Base-by-base conservation (phyloP, 2,113 vertebrate genomes). In the Smithornis capensis region DNA sequence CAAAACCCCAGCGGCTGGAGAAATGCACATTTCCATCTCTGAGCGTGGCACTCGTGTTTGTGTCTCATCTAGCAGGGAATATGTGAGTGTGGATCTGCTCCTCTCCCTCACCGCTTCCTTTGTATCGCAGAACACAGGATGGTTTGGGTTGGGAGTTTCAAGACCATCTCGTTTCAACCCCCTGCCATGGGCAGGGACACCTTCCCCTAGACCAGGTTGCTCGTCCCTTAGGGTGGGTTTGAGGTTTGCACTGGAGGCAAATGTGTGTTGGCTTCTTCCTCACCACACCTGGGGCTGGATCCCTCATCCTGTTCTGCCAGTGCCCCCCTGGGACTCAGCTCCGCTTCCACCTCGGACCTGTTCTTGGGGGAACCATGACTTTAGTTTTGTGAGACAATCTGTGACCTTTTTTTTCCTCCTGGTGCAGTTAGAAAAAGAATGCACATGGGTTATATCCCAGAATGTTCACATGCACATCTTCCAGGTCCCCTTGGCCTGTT, bases 271-370 rank as follows among this genome's bases (percentile, higher is more conserved):
- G 31, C n/a, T 69, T 57, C 69, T 16, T 64, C 44, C 1, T 16
- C 0, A 1, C 33, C 47, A 3, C 18, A 4, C 7, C 16, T 11
- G 47, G 59, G 38, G 9, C 12, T 6, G 38, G 31, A 18, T 1
- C 8, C 14, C 23, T 69, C 14, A 1, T 47, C 71, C 68, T 63
- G 21, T 27, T 7, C 50, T 7, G 1, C 35, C 45, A 0, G 13
- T 1, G 45, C 45, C 44, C 44, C 44, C 19, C 44, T 19, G 40
- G 0, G 1, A 9, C 42, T 35, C 19, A 4, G 65, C 70, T 40
- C 0, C 1, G 0, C 2, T 0, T 29, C 28, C 38, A 24, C 9
- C 55, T 37, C 0, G 0, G 8, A 6, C 0, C 4, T 14, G 7
- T 29, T 33, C 28, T 7, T 5, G 12, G 45, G 63, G 42, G 5